Evolutionary conservation across 2,888 invertebrate species (phyloP).

Genomic region (Gymnocheta viridis): DNA sequence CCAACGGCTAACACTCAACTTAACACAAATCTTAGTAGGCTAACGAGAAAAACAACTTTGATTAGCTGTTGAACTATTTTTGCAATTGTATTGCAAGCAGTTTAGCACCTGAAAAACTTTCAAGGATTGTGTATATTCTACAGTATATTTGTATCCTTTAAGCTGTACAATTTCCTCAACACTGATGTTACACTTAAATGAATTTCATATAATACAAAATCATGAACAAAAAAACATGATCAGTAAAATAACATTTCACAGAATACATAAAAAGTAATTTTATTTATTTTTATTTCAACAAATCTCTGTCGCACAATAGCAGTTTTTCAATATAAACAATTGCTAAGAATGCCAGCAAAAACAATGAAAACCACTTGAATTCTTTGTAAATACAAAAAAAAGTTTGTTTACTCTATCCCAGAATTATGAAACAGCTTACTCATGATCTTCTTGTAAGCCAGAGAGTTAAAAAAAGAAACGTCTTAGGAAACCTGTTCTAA

Average conservation of each 20-base stretch:
- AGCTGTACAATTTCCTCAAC: too few species aligned
- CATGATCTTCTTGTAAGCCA: constrained; percentile 8
- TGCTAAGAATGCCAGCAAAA: neutral
- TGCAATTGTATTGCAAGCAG: too few species aligned
- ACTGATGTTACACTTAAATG: too few species aligned
- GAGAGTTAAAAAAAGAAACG: neutral
- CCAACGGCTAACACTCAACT: too few species aligned
- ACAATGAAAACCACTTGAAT: constrained; percentile 52
- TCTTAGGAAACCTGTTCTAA: constrained; percentile 24
- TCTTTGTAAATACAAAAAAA: constrained; percentile 33
- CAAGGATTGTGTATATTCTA: too few species aligned
- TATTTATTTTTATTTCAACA: neutral
- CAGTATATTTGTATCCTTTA: too few species aligned
- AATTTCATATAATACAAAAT: too few species aligned
- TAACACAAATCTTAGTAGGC: too few species aligned
- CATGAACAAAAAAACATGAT: too few species aligned
- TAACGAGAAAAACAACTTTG: too few species aligned
- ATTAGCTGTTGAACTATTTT: too few species aligned
- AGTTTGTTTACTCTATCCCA: constrained; percentile 43
- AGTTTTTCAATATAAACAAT: neutral
- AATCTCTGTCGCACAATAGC: neutral
- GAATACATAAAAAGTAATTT: neutral
- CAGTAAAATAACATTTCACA: neutral
- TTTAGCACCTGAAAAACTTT: too few species aligned
- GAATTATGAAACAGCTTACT: constrained; percentile 35